Evolutionary conservation across 2,888 invertebrate species (phyloP), one percentile per base, ranked within the genome.

Genomic region (Minunthozetes semirufus): DNA sequence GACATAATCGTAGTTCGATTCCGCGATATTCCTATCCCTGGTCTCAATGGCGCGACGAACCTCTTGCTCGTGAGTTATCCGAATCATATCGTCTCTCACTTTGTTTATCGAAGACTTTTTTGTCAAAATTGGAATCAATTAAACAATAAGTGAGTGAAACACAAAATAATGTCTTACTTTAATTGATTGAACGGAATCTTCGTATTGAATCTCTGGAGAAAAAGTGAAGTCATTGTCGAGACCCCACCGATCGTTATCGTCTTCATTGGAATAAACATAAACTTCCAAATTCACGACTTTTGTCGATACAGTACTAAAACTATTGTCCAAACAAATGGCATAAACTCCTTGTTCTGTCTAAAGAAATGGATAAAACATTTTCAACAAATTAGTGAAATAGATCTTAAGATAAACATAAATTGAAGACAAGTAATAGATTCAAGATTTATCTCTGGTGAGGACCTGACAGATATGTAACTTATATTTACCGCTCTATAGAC

Each of bases 211-310:
- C 72, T 87, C 86, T 0, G 85, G 83, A 42, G 75, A 75, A 66
- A 78, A 78, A 42, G 79, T 79, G 74, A 83, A 79, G 77, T 82
- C 82, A 59, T 84, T 83, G 0, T 85, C 85, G 0, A 86, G 86
- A 33, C 88, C 88, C 78, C 78, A 79, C 56, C 77, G 75, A 25
- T 77, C 76, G 25, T 85, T 84, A 25, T 68, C 46, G 59, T 88
- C 89, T 72, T 79, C 79, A 19, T 78, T 80, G 73, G 79, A 80
- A 72, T 82, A 83, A 8, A 90, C 86, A 78, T 89, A 85, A 13
- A 93, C 81, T 81, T 92, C 92, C 81, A 93, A 92, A 82, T 90
- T 92, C 0, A 93, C 89, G 0, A 91, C 89, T 82, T 94, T 94
- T 17, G 87, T 84, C 78, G 91, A 90, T 80, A 90, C 92, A n/a